Evolutionary conservation across 2,888 invertebrate genomes (phyloP).

Genomic region (Epirrhoe alternata): DNA sequence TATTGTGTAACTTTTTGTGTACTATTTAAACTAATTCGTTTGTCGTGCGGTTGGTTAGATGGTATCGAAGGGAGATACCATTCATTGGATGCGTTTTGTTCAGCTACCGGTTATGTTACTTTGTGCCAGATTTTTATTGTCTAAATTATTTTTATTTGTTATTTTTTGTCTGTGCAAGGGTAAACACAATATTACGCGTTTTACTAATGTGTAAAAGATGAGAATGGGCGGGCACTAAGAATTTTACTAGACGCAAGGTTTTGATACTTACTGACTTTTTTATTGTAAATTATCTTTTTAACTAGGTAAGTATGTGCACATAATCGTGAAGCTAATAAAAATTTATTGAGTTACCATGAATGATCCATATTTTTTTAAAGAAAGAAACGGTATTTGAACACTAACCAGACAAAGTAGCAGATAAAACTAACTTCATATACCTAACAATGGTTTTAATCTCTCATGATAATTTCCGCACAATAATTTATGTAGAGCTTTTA

Average conservation of each 20-base stretch:
- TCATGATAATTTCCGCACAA: constrained; percentile 27
- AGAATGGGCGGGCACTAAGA: too few relatives aligned
- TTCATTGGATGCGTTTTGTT: constrained; percentile 74
- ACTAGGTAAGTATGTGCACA: too few relatives aligned
- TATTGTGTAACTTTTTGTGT: constrained; percentile 79
- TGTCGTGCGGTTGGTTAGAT: constrained; percentile 82
- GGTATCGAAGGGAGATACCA: constrained; percentile 73
- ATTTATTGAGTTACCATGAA: too few relatives aligned
- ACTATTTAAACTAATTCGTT: constrained; percentile 83
- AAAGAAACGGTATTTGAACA: too few relatives aligned
- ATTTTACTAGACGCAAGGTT: too few relatives aligned
- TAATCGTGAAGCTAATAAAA: too few relatives aligned
- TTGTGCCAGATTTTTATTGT: constrained; percentile 26
- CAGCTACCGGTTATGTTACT: constrained; percentile 65
- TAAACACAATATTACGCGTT: neutral
- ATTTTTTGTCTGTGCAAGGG: neutral
- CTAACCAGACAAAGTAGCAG: neutral
- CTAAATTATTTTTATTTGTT: constrained; percentile 18
- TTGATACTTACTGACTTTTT: too few relatives aligned
- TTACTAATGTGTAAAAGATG: neutral
- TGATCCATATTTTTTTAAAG: too few relatives aligned
- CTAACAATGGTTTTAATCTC: neutral
- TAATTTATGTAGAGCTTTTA: constrained; percentile 44
- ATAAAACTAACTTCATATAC: neutral
- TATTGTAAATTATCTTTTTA: too few relatives aligned